These are phyloP conservation scores for Phasia obesa DNA, from an alignment of 2,888 invertebrate genomes.

Conservation along the genomic window DNA sequence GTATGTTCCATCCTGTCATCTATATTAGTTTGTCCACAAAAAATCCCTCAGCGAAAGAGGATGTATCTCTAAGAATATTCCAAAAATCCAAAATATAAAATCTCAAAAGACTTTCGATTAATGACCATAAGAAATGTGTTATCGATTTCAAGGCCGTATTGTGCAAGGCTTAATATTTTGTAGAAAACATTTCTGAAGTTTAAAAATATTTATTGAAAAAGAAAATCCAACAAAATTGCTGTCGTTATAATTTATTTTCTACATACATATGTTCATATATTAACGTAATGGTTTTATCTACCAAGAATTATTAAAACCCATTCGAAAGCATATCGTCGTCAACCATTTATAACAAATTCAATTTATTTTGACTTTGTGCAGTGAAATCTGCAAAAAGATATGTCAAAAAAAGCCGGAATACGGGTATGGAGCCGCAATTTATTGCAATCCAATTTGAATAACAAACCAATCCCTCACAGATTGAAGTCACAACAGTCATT, in stretches of 20 bases:
- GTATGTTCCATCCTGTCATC: no score
- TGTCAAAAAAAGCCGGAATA: slow-evolving; percentile 40
- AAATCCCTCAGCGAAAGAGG: no score
- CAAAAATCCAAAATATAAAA: no score
- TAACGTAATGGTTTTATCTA: slow-evolving; percentile 19
- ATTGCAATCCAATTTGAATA: slow-evolving; percentile 15
- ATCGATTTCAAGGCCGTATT: neutral
- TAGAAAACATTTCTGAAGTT: slow-evolving; percentile 5
- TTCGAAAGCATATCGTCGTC: neutral
- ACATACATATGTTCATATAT: no score
- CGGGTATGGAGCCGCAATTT: slow-evolving; percentile 12
- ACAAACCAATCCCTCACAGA: slow-evolving; percentile 7
- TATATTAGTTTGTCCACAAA: no score
- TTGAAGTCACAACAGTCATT: neutral
- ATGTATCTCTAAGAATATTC: no score
- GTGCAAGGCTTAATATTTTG: no score
- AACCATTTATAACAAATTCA: neutral
- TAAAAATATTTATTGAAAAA: slow-evolving; percentile 1
- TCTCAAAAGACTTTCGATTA: no score
- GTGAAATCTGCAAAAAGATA: slow-evolving; percentile 1
- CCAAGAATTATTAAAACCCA: neutral
- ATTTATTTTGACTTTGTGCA: slow-evolving; percentile 1
- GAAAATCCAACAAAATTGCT: slow-evolving; percentile 17
- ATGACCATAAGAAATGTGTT: no score
- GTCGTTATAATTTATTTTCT: slow-evolving; percentile 25